Conservation (phyloP, 2,797 vertebrate genomes). For the Oophaga sylvatica region DNA sequence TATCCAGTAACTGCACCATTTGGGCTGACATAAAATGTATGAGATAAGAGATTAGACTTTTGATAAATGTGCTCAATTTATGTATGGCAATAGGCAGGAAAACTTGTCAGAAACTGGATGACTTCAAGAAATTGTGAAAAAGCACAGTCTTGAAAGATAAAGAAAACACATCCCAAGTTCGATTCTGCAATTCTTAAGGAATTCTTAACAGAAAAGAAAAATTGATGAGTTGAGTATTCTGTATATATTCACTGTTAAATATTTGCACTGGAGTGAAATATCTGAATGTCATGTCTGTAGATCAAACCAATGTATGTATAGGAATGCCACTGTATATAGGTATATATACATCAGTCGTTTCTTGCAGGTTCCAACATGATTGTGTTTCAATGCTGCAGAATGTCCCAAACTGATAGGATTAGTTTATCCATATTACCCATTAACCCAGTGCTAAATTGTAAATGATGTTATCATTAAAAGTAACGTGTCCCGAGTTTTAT, state of each 20-base stretch:
- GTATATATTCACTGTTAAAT: slow-evolving; percentile 47
- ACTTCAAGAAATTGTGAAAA: neutral
- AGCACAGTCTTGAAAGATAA: neutral
- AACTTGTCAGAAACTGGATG: neutral
- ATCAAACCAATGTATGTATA: slow-evolving; percentile 37
- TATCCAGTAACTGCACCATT: neutral
- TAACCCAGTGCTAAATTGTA: slow-evolving; percentile 1
- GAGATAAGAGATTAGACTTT: neutral
- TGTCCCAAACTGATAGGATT: neutral
- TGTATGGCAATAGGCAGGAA: neutral
- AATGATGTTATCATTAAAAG: neutral
- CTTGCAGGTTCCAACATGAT: slow-evolving; percentile 27
- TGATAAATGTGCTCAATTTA: neutral
- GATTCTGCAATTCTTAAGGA: slow-evolving; percentile 17
- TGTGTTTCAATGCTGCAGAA: slow-evolving; percentile 3
- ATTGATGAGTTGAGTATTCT: slow-evolving; percentile 8
- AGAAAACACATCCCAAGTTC: neutral
- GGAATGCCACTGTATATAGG: slow-evolving; percentile 31
- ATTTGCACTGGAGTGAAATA: slow-evolving; percentile 44
- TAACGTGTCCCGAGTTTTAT: neutral
- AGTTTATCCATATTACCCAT: neutral
- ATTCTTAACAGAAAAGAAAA: slow-evolving; percentile 4
- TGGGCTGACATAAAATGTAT: neutral
- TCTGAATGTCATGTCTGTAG: slow-evolving; percentile 21
- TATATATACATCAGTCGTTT: neutral